phyloP scores from a whole-genome alignment of 1,140 invertebrate genomes.

The Eufriesea mexicana region DNA sequence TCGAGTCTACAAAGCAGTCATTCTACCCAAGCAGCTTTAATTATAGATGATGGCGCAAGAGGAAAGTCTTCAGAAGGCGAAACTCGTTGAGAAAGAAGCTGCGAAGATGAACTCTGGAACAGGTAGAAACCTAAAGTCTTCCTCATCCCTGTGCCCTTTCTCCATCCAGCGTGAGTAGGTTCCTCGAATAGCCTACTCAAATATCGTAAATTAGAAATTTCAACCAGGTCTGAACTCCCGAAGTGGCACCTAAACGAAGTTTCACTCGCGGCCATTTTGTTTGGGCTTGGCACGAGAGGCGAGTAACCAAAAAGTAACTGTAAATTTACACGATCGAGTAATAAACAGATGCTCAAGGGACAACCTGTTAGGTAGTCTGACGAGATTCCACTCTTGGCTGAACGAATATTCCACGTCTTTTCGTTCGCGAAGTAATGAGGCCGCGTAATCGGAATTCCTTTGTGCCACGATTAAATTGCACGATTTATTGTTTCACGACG shows the following conservation, averaged over 20 bases:
- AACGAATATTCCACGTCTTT: not conserved
- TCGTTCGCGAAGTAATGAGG: conserved; percentile 14
- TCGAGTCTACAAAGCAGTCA: not conserved
- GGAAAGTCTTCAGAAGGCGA: not conserved
- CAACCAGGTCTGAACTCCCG: not conserved
- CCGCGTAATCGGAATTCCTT: conserved; percentile 37
- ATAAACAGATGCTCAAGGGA: conserved; percentile 16
- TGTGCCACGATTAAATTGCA: conserved; percentile 29
- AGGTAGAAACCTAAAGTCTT: not conserved
- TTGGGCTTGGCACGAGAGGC: too few relatives aligned
- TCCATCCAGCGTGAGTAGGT: not conserved
- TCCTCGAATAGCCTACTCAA: not conserved
- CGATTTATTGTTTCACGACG: conserved; percentile 30
- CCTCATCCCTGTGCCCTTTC: too few relatives aligned
- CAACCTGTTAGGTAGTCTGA: too few relatives aligned
- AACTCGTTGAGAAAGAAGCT: not conserved
- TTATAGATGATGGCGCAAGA: not conserved
- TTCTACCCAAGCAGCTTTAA: not conserved
- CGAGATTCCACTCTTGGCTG: not conserved
- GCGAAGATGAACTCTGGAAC: not conserved
- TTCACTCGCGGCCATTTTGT: not conserved
- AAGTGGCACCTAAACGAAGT: not conserved
- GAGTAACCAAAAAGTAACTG: not conserved
- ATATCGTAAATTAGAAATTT: conserved; percentile 6
- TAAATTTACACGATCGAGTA: not conserved